phyloP scores from a whole-genome alignment of 2,888 invertebrate genomes.

The Dioctria rufipes region DNA sequence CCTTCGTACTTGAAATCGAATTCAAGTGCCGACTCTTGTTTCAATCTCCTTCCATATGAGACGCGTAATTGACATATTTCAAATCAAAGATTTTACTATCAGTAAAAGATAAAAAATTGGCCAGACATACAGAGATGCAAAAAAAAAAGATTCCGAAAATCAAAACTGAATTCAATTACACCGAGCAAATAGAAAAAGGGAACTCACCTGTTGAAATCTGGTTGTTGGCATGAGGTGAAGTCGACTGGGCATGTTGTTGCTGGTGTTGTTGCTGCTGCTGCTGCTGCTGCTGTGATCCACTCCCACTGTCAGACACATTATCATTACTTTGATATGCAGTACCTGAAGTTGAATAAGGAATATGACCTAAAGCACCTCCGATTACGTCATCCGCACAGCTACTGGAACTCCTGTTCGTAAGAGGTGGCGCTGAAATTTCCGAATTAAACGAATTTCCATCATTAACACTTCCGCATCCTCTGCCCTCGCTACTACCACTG shows the following conservation, averaged over 20 bases:
- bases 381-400: not conserved
- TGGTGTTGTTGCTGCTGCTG: too few relatives aligned
- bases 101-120: too few relatives aligned
- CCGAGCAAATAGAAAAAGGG: not conserved
- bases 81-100: too few relatives aligned
- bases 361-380: not conserved
- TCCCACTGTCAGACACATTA: not conserved
- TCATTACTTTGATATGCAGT: conserved; percentile 36
- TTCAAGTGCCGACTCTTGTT: too few relatives aligned
- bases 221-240: conserved; percentile 18
- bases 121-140: too few relatives aligned
- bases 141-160: not conserved
- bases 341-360: conserved; percentile 4
- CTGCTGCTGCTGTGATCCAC: not conserved
- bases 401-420: not conserved
- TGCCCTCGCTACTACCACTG: not conserved
- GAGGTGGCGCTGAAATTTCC: conserved; percentile 19
- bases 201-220: conserved; percentile 40
- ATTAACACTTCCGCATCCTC: conserved; percentile 16
- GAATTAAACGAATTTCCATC: conserved; percentile 43
- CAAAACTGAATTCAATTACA: not conserved
- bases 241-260: conserved; percentile 6
- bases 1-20: too few relatives aligned
- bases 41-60: too few relatives aligned
- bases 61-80: too few relatives aligned